Conservation (phyloP, 2,797 vertebrate genomes). For the Pantherophis alleghaniensis region DNA sequence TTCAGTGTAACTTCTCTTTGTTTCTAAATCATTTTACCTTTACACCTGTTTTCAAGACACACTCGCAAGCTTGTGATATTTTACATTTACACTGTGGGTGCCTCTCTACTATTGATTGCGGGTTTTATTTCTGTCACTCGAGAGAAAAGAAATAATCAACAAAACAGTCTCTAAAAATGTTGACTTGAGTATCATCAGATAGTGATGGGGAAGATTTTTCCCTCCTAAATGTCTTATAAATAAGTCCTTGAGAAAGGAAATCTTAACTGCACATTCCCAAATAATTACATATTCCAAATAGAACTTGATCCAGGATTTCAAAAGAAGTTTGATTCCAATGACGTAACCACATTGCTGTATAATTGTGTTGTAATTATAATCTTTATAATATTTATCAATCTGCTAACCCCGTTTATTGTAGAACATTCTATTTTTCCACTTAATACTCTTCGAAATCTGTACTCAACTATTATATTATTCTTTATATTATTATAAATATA, state of each 20-base stretch:
- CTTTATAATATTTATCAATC: background rate
- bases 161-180: background rate
- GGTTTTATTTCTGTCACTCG: conserved; percentile 13
- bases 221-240: conserved; percentile 2
- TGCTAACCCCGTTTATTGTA: background rate
- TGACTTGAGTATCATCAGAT: conserved; percentile 4
- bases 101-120: conserved; percentile 15
- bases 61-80: background rate
- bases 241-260: background rate
- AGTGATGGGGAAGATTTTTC: background rate
- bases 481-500: background rate
- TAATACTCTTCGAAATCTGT: background rate
- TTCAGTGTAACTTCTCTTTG: conserved; percentile 15
- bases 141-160: conserved; percentile 16
- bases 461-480: background rate
- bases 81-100: background rate
- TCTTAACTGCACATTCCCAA: background rate
- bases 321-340: background rate
- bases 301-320: background rate
- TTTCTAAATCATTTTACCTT: background rate
- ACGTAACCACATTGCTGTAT: background rate
- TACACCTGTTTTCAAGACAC: conserved; percentile 28
- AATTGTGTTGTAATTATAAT: background rate
- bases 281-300: conserved; percentile 3
- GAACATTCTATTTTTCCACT: background rate